Base-by-base conservation (phyloP, 2,113 vertebrate genomes). In the Emydocephalus ijimae region DNA sequence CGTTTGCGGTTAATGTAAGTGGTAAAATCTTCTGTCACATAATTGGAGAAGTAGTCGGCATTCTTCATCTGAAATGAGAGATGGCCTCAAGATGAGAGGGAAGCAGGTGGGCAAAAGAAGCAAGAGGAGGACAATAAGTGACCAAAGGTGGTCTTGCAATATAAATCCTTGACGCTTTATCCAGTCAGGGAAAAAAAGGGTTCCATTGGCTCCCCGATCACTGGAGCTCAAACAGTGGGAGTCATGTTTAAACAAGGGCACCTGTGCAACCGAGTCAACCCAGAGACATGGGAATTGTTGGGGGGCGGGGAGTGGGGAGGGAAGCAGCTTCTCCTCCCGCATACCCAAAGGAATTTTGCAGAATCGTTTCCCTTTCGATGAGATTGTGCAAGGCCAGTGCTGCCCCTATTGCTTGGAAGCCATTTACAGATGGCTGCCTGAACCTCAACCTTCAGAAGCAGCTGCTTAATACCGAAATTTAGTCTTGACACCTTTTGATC, bases 1-100 rank as follows among this genome's bases (percentile, higher is more conserved):
- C 99, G 98, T 95, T 99, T 99, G 93, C 99, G 98, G 97, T 98
- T 99, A 96, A 99, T 99, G 97, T 99, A 99, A 93, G 99, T 99
- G 96, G 98, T 98, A 93, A 99, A 99, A 94, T 99, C 99, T 96
- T 99, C 99, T 0, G 99, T 99, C 96, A 99, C 99, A 29, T 99
- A 99, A 97, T 98, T 99, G 88, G 99, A 99, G 95, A 99, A 99
- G 91, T 99, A 99, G 94, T 99, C 99, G 0, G 99, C 98, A 85
- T 99, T 99, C 96, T 99, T 99, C 98, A 98, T 99, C 99, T 99
- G 96, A 26, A 43, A 57, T 55, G 29, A 5, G 81, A 43, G 94
- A 93, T 0, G 94, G 89, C 90, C 50, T 81, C 24, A 48, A 56
- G 85, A 3, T 90, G 26, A 91, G 88, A 64, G 55, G 86, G 74